Evolutionary conservation across 1,140 invertebrate species (phyloP), one percentile per base, ranked within the genome.

Genomic region (Achatina immaculata): DNA sequence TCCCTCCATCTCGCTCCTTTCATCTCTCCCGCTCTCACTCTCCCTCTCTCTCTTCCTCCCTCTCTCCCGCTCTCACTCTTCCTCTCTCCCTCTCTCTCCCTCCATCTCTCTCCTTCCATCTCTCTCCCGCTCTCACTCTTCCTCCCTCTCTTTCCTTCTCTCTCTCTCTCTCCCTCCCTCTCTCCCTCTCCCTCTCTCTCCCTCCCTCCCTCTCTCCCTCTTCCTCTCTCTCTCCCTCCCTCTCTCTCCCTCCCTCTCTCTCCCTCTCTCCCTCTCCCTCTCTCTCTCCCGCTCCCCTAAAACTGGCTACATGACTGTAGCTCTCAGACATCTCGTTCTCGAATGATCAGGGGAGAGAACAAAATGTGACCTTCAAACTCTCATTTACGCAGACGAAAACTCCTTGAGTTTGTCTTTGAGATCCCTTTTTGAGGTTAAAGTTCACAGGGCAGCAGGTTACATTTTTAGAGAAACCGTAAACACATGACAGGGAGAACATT

Each of bases 21-120:
- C 69, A 48, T 72, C 69, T 72, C 69, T 72, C 69, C 36, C 36
- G 24, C 69, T 72, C 19, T 38, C 19, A 31, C 69, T 36, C 38
- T 36, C 16, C 11, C 69, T 38, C 69, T 38, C 36, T 19, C 16
- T 38, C 69, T 38, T 34, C 9, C 73, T 14, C 73, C 14, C 73
- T 34, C 73, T 36, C 66, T 48, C 68, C 24, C 69, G 9, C 78
- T 0, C 0, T 55, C 45, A 55, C 51, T 38, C 31, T 40, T 28
- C 31, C 74, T n/a, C 74, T 58, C 74, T 34, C 4, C 7, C 14
- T 0, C 48, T 19, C 51, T 76, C 48, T 51, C 45, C 31, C 43
- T 34, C 40, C 24, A 7, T 42, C 75, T 28, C 75, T 28, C 75
- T 40, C 75, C 9, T 51, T 0, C 51, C 68, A 40, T 34, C 68